These are phyloP conservation scores for Liopterus haemorrhoidalis DNA, from an alignment of 2,888 invertebrate genomes.

Conservation along the genomic window DNA sequence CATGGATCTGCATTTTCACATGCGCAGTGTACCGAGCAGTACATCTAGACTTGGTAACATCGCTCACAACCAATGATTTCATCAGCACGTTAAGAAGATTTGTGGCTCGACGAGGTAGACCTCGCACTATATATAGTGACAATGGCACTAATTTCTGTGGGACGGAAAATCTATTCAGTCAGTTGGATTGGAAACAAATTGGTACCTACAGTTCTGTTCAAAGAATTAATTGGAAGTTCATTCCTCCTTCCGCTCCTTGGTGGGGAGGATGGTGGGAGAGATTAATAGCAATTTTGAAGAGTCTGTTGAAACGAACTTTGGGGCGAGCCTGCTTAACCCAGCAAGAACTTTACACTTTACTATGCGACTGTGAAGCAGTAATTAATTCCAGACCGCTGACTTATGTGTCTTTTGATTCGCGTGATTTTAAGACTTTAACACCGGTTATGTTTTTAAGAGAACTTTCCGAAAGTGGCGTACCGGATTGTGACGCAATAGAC, in stretches of 20 bases:
- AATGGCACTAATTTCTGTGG: slow-evolving; percentile 42
- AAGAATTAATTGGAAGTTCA: slow-evolving; percentile 36
- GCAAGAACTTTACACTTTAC: slow-evolving; percentile 35
- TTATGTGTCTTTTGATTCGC: slow-evolving; percentile 29
- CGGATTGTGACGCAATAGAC: slow-evolving; percentile 30
- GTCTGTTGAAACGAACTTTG: slow-evolving; percentile 35
- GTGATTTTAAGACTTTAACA: slow-evolving; percentile 31
- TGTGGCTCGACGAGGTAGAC: slow-evolving; percentile 29
- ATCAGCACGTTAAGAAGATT: no score
- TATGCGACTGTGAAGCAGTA: slow-evolving; percentile 35
- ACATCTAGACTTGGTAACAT: no score
- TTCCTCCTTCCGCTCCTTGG: slow-evolving; percentile 41
- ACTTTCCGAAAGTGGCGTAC: slow-evolving; percentile 23
- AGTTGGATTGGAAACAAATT: slow-evolving; percentile 31
- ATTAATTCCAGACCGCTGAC: slow-evolving; percentile 39
- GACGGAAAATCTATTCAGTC: slow-evolving; percentile 29
- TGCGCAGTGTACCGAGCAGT: slow-evolving; percentile 39
- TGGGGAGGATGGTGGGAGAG: slow-evolving; percentile 44
- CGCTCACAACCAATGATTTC: no score
- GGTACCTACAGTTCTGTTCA: slow-evolving; percentile 11
- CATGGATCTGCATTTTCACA: slow-evolving; percentile 38
- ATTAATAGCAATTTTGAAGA: slow-evolving; percentile 38
- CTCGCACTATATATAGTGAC: slow-evolving; percentile 38
- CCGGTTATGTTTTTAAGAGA: slow-evolving; percentile 35
- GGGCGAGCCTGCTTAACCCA: slow-evolving; percentile 34